phyloP scores from a whole-genome alignment of 2,888 invertebrate species.

The Cheilosia pagana region DNA sequence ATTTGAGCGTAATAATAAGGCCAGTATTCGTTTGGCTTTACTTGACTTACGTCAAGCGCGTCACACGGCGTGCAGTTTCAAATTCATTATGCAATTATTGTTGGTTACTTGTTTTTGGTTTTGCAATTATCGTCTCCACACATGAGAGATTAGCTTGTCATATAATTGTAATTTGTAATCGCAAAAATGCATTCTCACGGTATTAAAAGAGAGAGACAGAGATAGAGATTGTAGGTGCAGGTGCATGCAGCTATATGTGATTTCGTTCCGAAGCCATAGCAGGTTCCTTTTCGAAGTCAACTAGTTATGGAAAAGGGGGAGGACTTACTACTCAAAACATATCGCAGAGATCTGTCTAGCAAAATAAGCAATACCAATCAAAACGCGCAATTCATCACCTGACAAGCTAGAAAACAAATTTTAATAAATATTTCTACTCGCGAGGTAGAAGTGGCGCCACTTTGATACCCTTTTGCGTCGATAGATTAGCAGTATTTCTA shows the following conservation, averaged over 20 bases:
- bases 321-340: too few species aligned
- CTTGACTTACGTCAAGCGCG: conserved; percentile 13
- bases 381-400: too few species aligned
- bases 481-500: neutral
- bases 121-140: conserved; percentile 16
- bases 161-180: neutral
- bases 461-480: neutral
- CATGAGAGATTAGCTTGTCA: neutral
- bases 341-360: too few species aligned
- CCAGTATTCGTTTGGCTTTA: conserved; percentile 25
- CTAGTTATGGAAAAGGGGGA: too few species aligned
- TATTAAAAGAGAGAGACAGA: too few species aligned
- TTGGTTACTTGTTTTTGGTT: neutral
- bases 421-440: neutral
- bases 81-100: conserved; percentile 35
- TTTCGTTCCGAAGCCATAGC: too few species aligned
- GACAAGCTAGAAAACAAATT: too few species aligned
- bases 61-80: conserved; percentile 21
- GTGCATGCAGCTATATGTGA: too few species aligned
- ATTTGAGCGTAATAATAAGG: conserved; percentile 14
- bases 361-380: too few species aligned
- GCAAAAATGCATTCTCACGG: neutral
- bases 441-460: conserved; percentile 1
- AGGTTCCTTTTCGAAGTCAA: too few species aligned
- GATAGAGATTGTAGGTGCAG: too few species aligned